Evolutionary conservation across 1,140 invertebrate species (phyloP), one percentile per base, ranked within the genome.

Genomic region (Nasonia giraulti): DNA sequence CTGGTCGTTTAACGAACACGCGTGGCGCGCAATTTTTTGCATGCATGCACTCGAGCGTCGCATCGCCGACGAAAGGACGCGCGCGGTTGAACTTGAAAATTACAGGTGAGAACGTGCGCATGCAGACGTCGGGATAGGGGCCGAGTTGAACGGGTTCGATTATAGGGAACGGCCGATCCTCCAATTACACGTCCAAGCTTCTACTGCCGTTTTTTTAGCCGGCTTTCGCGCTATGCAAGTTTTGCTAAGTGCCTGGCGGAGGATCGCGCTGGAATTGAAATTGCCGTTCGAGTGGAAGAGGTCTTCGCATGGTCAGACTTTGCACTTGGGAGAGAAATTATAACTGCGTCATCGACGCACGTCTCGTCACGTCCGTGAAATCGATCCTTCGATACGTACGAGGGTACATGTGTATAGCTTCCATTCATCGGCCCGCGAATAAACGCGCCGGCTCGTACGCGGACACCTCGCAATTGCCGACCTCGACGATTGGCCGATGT

Each of bases 41-140:
- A 33, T 40, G 62, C 71, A 55, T 47, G 44, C 31, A 82, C 10
- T 17, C 31, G 17, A 55, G 12, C 17, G 17, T 62, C 55, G 68
- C 66, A 31, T 31, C 62, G 55, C 14, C 27, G 37, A 20, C 44
- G 17, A 33, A 23, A 20, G 11, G 80, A n/a, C 23, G 27, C 47
- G 14, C 27, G 40, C 33, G 40, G 68, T 68, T 77, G 73, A 85
- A 81, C 27, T 77, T 55, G 66, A 82, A 82, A 85, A 85, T 85
- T 85, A 85, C 84, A 85, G 80, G 84, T 79, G 82, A 81, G 78
- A 73, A 74, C 23, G 50, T 27, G 68, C 23, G 37, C 55, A 62
- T 62, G 55, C 20, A 62, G 55, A 62, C 4, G 55, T 6, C 79
- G 80, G 62, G 79, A 85, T 27, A 87, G 88, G 62, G 40, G 37